Evolutionary conservation across 1,140 invertebrate genomes (phyloP).

Genomic region (Drosophila kurseongensis): DNA sequence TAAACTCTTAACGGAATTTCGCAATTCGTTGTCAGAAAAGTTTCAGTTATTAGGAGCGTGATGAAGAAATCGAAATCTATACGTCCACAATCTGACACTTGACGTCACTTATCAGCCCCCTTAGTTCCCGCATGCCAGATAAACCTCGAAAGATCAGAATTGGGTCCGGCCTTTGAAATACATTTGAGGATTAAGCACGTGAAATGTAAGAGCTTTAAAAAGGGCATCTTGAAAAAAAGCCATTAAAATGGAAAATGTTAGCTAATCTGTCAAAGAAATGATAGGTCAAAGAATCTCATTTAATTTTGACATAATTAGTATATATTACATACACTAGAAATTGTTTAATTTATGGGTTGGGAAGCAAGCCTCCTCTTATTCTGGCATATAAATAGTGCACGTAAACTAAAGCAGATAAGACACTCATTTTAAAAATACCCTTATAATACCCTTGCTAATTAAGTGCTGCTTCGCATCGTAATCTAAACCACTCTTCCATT

Average conservation of each 20-base stretch:
- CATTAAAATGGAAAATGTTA: not conserved
- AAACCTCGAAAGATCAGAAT: conserved; percentile 1
- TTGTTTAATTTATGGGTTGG: conserved; percentile 22
- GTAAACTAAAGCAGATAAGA: conserved; percentile 5
- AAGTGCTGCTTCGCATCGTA: not conserved
- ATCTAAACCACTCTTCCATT: not conserved
- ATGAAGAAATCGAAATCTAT: conserved; percentile 16
- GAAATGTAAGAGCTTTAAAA: too few species aligned
- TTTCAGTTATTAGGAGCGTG: conserved; percentile 36
- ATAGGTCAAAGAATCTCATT: conserved; percentile 3
- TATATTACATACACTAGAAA: not conserved
- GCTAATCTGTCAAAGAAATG: not conserved
- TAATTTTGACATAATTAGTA: conserved; percentile 29
- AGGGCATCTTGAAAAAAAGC: too few species aligned
- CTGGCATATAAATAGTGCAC: not conserved
- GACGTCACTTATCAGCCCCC: conserved; percentile 31
- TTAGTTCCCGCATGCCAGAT: not conserved
- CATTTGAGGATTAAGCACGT: not conserved
- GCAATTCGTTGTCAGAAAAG: conserved; percentile 20
- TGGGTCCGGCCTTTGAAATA: not conserved
- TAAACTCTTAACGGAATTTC: conserved; percentile 33
- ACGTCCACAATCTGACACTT: conserved; percentile 18
- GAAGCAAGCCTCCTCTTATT: not conserved
- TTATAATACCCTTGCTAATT: conserved; percentile 38
- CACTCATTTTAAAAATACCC: conserved; percentile 16